Evolutionary conservation across 2,888 invertebrate genomes (phyloP), one percentile per base, ranked within the genome.

Genomic region (Germaria angustata): DNA sequence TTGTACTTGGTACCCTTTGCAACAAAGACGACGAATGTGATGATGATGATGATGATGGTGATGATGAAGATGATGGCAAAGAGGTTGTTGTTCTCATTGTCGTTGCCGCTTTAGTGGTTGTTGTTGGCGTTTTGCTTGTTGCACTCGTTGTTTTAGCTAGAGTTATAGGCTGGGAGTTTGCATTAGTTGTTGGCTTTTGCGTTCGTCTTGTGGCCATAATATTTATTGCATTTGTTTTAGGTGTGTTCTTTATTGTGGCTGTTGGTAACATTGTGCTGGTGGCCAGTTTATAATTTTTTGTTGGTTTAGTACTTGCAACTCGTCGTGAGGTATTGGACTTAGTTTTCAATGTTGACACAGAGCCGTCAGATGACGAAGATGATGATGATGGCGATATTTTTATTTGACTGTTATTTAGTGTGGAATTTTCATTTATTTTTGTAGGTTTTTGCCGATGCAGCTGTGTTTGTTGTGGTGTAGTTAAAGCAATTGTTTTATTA

Each of bases 221-320:
- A 79, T 84, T 84, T 78, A 79, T 84, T 80, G 61, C 63, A 85
- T 81, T 84, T 41, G 85, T 24, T 44, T 86, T 71, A 84, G 85
- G 53, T 65, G 84, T 66, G 81, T 63, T 68, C 49, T 69, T 79
- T 84, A 61, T 82, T 84, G 75, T 85, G 85, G 55, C 17, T 44
- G 84, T 84, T 86, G 55, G 22, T n/a, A 65, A 53, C 13, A 78
- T 49, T 15, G 69, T 22, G 46, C 53, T 76, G 79, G 81, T 73
- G 80, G 78, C 36, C 65, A 84, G 84, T 86, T 87, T 84, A 79
- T 79, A n/a, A 63, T 78, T 44, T 59, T 68, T 81, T 80, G 85
- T 87, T 49, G 86, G 83, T 68, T 86, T 84, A 36, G 84, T 59
- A 76, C 85, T 85, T 77, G 80, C 34, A 71, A 69, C 57, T 72